A percentile compares a stretch with the other conserved stretches of the same genome.
These are phyloP conservation scores for Psephotus haematonotus DNA, from an alignment of 2,113 vertebrate genomes.

Conservation along the genomic window DNA sequence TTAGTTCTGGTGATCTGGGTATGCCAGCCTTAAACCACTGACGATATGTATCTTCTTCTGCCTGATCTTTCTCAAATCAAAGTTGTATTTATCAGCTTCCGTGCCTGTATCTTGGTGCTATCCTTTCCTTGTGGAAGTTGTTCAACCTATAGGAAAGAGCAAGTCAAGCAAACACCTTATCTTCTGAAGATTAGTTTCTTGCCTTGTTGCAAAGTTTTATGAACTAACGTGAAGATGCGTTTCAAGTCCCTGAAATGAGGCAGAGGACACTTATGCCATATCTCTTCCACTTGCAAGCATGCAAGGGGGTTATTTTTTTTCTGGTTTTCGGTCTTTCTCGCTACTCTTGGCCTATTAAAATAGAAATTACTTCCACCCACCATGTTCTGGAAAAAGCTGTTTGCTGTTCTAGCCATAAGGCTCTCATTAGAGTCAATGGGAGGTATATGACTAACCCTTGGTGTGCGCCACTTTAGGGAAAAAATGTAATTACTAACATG, in stretches of 20 bases:
- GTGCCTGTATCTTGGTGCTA: neutral
- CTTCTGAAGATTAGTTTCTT: neutral
- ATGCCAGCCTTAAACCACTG: neutral
- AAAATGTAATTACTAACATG: constrained; percentile 1
- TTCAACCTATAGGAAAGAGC: neutral
- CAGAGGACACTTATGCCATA: neutral
- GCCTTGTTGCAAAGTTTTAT: neutral
- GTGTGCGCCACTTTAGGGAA: neutral
- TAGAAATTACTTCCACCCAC: constrained; percentile 55
- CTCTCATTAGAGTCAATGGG: constrained; percentile 56
- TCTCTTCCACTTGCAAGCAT: neutral
- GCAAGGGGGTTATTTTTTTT: neutral
- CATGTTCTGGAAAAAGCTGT: constrained; percentile 51
- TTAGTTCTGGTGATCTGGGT: neutral
- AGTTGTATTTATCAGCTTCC: neutral
- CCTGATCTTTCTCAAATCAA: neutral
- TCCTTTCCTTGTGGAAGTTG: neutral
- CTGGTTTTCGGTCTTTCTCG: neutral
- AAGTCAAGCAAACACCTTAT: neutral
- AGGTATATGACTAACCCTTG: constrained; percentile 46
- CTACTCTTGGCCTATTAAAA: constrained; percentile 38
- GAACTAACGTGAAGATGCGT: neutral
- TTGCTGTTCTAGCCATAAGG: constrained; percentile 27
- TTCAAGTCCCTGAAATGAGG: neutral
- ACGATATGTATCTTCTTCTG: fast-evolving